These are phyloP conservation scores for Brachionus rubens DNA, from an alignment of 1,140 invertebrate genomes.

Conservation along the genomic window DNA sequence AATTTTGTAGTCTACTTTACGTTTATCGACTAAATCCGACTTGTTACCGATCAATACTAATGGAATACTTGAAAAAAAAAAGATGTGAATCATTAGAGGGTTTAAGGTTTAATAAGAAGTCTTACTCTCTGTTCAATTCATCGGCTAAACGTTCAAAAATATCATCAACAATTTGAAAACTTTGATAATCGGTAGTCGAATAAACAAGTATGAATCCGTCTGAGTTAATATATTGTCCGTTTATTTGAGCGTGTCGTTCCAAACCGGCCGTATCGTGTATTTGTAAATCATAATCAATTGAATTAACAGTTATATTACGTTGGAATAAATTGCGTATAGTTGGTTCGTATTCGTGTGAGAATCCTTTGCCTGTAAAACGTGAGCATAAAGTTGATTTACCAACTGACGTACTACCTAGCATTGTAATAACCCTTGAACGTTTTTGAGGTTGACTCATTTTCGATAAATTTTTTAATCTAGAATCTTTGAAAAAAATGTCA, in stretches of 20 bases:
- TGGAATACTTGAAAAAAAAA: constrained; percentile 17
- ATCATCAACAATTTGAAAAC: constrained; percentile 5
- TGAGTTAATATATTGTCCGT: background rate
- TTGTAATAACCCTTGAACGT: background rate
- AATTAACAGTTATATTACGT: background rate
- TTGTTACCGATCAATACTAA: constrained; percentile 34
- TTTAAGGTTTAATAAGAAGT: background rate
- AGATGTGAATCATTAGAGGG: background rate
- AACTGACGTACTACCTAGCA: constrained; percentile 35
- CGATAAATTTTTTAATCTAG: no score
- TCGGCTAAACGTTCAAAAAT: background rate
- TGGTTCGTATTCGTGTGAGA: constrained; percentile 14
- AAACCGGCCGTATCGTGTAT: constrained; percentile 41
- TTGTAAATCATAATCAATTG: background rate
- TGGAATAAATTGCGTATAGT: constrained; percentile 12
- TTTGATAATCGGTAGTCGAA: constrained; percentile 20
- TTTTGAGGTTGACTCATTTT: constrained; percentile 13
- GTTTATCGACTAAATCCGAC: constrained; percentile 5
- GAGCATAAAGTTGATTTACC: constrained; percentile 21
- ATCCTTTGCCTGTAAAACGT: background rate
- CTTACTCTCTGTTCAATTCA: constrained; percentile 29
- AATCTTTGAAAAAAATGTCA: no score
- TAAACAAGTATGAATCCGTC: constrained; percentile 38
- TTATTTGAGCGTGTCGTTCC: constrained; percentile 1
- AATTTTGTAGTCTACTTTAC: background rate